A percentile compares a stretch with the other conserved stretches of the same genome.
Evolutionary conservation across 2,888 invertebrate species (phyloP).

Genomic region (Daptonema setosum): DNA sequence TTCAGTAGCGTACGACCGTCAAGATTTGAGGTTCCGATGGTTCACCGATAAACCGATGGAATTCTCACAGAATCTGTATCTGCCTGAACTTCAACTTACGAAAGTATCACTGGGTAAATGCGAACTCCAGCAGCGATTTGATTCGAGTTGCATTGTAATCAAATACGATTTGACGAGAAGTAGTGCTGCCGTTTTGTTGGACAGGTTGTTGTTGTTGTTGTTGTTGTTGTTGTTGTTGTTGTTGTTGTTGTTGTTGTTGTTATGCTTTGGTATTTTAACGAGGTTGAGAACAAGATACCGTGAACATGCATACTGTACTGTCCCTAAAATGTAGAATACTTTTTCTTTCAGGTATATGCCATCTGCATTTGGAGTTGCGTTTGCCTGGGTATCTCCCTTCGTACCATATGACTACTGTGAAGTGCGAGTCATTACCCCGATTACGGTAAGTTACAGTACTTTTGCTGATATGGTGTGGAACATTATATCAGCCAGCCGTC

Average conservation of each 20-base stretch:
- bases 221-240: too few species aligned
- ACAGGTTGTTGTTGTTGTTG: too few species aligned
- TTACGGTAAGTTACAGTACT: constrained; percentile 16
- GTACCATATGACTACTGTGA: constrained; percentile 26
- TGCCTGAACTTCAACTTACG: constrained; percentile 20
- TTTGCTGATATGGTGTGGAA: not conserved
- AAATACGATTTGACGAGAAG: too few species aligned
- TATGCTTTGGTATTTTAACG: too few species aligned
- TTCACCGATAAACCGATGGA: constrained; percentile 12
- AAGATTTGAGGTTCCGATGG: constrained; percentile 19
- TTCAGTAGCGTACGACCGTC: constrained; percentile 22
- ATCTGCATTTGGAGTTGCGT: constrained; percentile 6
- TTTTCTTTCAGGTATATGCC: constrained; percentile 19
- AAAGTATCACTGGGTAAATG: constrained; percentile 16
- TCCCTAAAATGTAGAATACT: too few species aligned
- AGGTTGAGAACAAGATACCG: constrained; percentile 19
- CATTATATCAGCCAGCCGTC: too few species aligned
- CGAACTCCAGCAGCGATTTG: constrained; percentile 13
- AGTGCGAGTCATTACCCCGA: constrained; percentile 25
- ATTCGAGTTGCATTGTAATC: too few species aligned
- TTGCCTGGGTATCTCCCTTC: constrained; percentile 20
- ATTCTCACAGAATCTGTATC: constrained; percentile 13
- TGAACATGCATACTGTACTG: constrained; percentile 22
- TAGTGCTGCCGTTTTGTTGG: too few species aligned
- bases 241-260: constrained; percentile 20